Evolutionary conservation across 2,113 vertebrate genomes (phyloP).

Genomic region (Rana temporaria): DNA sequence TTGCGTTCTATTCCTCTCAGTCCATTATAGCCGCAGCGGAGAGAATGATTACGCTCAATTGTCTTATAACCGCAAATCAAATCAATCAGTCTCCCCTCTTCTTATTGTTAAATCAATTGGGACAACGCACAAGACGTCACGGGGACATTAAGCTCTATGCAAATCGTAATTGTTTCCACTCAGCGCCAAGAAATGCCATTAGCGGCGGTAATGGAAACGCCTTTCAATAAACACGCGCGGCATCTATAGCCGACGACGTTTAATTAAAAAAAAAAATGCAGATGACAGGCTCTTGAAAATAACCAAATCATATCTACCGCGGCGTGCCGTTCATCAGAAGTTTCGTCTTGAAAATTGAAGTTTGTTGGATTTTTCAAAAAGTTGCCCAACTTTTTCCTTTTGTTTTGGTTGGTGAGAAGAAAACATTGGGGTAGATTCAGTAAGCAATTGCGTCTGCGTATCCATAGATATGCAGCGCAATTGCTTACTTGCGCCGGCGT

Average conservation of each 20-base stretch:
- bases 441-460: too few species aligned
- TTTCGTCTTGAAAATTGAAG: too few species aligned
- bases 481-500: too few species aligned
- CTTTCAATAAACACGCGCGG: background rate
- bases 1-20: background rate
- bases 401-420: background rate
- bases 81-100: background rate
- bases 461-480: too few species aligned
- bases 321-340: background rate
- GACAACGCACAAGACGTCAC: background rate
- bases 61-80: background rate
- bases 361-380: too few species aligned
- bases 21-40: background rate
- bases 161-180: background rate
- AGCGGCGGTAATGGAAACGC: background rate
- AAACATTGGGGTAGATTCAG: too few species aligned
- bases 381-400: background rate
- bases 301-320: background rate
- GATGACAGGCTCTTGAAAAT: background rate
- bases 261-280: slow-evolving; percentile 11
- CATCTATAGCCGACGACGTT: background rate
- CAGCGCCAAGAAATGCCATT: slow-evolving; percentile 7
- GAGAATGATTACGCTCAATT: background rate
- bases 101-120: background rate
- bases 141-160: background rate